Base-by-base conservation (phyloP, 2,797 vertebrate species). In the Cyclopterus lumpus region DNA sequence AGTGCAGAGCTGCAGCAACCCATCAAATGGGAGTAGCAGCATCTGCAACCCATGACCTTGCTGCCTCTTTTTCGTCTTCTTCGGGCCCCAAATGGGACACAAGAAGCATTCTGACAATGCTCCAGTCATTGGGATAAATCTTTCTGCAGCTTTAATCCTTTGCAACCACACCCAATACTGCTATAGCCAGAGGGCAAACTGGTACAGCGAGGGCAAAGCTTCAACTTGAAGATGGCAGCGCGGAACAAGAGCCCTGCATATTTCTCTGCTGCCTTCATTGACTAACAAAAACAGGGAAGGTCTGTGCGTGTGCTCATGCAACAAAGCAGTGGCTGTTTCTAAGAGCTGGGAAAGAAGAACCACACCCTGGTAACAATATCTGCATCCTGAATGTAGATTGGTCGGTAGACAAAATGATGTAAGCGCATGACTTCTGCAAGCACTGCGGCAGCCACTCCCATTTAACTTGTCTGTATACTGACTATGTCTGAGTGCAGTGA, bases 161-260 rank as follows among this genome's bases (percentile, higher is more conserved):
- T 44, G 28, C 72, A 68, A 46, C 81, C 89, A 85, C 89, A 88
- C 88, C 89, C 74, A 61, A 54, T 12, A 8, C 59, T 80, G 53
- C 28, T 65, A 69, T 22, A 62, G 75, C 84, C 75, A 14, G 11
- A 44, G 62, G 87, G 69, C 20, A 81, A 88, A 88, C 75, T 82
- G 81, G 80, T 81, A 70, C 3, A 44, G 46, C 2, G 12, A 55
- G 61, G 75, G 30, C 76, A 79, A 68, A 69, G 75, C 71, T 83
- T 26, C 61, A 75, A 77, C 62, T 69, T 69, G 71, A 81, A 20
- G 26, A 38, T 58, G 30, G 40, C 60, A 60, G 28, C 1, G 15
- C 6, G 49, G 48, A 76, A 61, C 58, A 58, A 54, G 18, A 14
- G 8, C 2, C 5, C 42, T n/a, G 22, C 22, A 14, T 74, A 67